Evolutionary conservation across 1,140 invertebrate genomes (phyloP).

Genomic region (Ceratoteleas bidentatus): DNA sequence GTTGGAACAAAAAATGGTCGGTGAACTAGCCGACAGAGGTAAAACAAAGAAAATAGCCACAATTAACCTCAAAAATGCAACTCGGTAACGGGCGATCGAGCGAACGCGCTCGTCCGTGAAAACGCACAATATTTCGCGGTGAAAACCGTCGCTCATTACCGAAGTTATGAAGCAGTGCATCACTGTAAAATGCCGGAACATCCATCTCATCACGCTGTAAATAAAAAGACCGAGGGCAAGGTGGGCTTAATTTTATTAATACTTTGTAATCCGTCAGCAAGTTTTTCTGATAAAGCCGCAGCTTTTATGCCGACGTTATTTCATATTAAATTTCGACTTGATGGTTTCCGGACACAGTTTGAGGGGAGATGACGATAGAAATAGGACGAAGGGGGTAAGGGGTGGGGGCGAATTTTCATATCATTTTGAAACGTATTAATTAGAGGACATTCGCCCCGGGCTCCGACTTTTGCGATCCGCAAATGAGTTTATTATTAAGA

Average conservation of each 20-base stretch:
- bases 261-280: conserved; percentile 52
- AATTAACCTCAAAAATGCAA: conserved; percentile 4
- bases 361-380: background rate
- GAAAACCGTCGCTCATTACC: conserved; percentile 41
- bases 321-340: conserved; percentile 44
- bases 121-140: conserved; percentile 32
- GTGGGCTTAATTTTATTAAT: conserved; percentile 52
- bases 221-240: conserved; percentile 35
- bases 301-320: conserved; percentile 46
- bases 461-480: conserved; percentile 18
- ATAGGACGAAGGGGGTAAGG: background rate
- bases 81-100: background rate
- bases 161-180: conserved; percentile 38
- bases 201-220: conserved; percentile 30
- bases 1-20: too few relatives aligned
- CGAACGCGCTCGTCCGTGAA: conserved; percentile 11
- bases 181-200: conserved; percentile 10
- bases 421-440: conserved; percentile 59
- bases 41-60: too few relatives aligned
- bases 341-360: background rate
- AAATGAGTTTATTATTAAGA: conserved; percentile 42
- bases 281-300: conserved; percentile 43
- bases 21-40: too few relatives aligned
- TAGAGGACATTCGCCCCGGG: conserved; percentile 39
- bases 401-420: conserved; percentile 34